A percentile compares a stretch with the other conserved stretches of the same genome.
Evolutionary conservation across 2,113 vertebrate genomes (phyloP).

Genomic region (Passer montanus): DNA sequence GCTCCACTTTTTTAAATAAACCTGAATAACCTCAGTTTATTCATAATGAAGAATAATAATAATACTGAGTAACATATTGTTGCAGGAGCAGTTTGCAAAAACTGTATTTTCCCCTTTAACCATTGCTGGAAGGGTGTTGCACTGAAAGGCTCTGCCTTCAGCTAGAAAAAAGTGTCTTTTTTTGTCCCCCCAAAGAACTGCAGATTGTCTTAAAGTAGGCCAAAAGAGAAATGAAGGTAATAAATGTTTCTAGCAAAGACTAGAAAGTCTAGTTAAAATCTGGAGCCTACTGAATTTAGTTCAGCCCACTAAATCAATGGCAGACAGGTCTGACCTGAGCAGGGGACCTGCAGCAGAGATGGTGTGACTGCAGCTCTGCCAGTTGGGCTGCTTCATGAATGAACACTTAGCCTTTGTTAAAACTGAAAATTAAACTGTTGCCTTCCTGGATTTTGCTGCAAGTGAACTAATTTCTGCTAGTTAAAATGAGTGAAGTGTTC

Average conservation of each 20-base stretch:
- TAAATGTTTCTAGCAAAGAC: background rate
- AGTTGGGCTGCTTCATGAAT: background rate
- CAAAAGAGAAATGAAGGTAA: background rate
- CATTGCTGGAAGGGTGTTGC: background rate
- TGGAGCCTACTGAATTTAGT: background rate
- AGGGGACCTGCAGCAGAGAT: background rate
- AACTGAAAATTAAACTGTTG: background rate
- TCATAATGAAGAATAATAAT: background rate
- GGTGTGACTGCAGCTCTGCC: background rate
- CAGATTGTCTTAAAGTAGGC: background rate
- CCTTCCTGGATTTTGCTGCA: background rate
- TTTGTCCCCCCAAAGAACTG: background rate
- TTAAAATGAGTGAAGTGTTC: background rate
- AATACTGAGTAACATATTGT: background rate
- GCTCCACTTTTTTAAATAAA: background rate
- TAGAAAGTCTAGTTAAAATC: background rate
- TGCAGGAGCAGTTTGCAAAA: background rate
- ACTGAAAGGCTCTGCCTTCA: background rate
- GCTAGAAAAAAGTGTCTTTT: background rate
- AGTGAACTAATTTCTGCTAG: background rate
- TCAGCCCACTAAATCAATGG: background rate
- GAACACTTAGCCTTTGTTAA: background rate
- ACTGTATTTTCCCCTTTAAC: background rate
- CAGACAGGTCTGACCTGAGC: background rate
- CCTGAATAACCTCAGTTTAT: background rate